phyloP scores from a whole-genome alignment of 2,888 invertebrate species.

The Dexiosoma caninum region DNA sequence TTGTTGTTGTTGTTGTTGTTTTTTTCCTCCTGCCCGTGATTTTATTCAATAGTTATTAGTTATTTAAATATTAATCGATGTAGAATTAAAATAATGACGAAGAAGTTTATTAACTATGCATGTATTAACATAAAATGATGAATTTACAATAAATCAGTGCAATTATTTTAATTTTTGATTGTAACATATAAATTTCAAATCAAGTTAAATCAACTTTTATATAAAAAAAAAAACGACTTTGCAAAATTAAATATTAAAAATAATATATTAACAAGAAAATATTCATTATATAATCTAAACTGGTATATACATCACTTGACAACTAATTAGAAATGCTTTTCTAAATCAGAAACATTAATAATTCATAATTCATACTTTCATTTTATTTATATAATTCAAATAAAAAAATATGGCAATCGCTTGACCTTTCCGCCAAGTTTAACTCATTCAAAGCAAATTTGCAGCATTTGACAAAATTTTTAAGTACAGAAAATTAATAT shows the following conservation, averaged over 20 bases:
- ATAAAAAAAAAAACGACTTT: background rate
- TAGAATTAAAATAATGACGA: background rate
- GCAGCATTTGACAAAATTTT: no score
- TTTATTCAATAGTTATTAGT: background rate
- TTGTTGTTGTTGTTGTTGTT: background rate
- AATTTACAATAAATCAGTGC: slow-evolving; percentile 29
- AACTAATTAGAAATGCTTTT: no score
- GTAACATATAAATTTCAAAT: background rate
- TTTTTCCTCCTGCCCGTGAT: background rate
- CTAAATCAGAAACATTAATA: no score
- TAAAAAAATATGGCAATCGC: no score
- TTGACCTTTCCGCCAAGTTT: no score
- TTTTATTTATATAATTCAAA: no score
- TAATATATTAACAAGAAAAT: no score
- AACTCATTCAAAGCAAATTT: no score
- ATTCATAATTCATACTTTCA: no score
- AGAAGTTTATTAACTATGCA: background rate
- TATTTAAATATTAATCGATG: background rate
- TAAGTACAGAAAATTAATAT: no score
- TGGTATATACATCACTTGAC: no score
- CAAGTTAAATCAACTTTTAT: background rate
- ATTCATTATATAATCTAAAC: no score
- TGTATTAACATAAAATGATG: background rate
- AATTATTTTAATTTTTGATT: background rate
- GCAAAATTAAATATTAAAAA: background rate